Conservation (phyloP, 1,140 invertebrate genomes). For the Drosophila oshimai region DNA sequence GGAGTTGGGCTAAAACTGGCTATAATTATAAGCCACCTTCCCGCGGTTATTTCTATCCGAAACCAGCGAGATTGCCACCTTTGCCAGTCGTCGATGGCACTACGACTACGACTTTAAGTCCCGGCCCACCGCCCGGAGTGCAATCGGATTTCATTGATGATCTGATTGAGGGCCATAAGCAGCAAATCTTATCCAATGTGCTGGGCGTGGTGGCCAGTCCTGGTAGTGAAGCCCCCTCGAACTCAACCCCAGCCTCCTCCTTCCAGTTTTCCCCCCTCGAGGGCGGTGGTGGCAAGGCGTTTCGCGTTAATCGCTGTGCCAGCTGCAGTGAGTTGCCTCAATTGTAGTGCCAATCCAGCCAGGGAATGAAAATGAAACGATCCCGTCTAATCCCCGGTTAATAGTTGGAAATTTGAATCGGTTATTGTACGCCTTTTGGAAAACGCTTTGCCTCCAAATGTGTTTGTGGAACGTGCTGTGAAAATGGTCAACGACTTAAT, state of each 20-base stretch:
- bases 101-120: not conserved
- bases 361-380: slow-evolving; percentile 41
- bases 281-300: slow-evolving; percentile 57
- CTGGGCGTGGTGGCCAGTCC: slow-evolving; percentile 52
- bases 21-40: slow-evolving; percentile 37
- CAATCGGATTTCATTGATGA: slow-evolving; percentile 79
- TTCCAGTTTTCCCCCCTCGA: slow-evolving; percentile 26
- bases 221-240: slow-evolving; percentile 20
- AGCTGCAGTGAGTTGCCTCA: slow-evolving; percentile 67
- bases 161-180: slow-evolving; percentile 74
- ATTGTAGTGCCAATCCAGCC: not conserved
- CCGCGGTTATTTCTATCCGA: slow-evolving; percentile 60
- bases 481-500: slow-evolving; percentile 8
- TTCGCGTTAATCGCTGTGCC: slow-evolving; percentile 73
- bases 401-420: slow-evolving; percentile 13
- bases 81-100: slow-evolving; percentile 24
- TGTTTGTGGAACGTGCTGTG: slow-evolving; percentile 16
- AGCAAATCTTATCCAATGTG: slow-evolving; percentile 74
- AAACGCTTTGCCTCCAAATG: slow-evolving; percentile 6
- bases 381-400: slow-evolving; percentile 11
- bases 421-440: not conserved
- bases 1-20: slow-evolving; percentile 1
- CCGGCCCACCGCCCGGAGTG: slow-evolving; percentile 41
- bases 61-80: slow-evolving; percentile 41
- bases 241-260: slow-evolving; percentile 1